These are phyloP conservation scores for Dasyurus viverrinus DNA, from an alignment of 2,113 vertebrate species.

Conservation along the genomic window DNA sequence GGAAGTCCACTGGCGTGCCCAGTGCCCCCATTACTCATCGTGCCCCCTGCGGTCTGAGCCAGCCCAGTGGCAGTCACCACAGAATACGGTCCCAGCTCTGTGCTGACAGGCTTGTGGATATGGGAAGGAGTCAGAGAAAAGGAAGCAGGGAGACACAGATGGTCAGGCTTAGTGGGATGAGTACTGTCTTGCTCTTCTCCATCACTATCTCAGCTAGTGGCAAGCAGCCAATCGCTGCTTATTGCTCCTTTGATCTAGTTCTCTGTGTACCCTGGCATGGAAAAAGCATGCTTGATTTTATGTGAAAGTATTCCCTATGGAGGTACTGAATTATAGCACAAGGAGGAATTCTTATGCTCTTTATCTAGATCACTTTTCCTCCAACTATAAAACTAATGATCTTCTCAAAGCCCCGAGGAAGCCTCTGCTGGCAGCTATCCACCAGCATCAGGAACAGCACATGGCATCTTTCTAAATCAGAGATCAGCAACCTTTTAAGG, in stretches of 20 bases:
- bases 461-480: neutral
- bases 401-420: constrained; percentile 38
- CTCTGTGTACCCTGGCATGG: neutral
- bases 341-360: constrained; percentile 17
- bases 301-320: constrained; percentile 24
- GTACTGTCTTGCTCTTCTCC: neutral
- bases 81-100: constrained; percentile 5
- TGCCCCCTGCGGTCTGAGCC: neutral
- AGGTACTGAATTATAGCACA: constrained; percentile 40
- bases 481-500: neutral
- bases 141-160: neutral
- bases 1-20: neutral
- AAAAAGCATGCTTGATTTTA: constrained; percentile 34
- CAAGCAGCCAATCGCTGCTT: constrained; percentile 35
- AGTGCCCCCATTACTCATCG: neutral
- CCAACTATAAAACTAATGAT: neutral
- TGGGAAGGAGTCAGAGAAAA: constrained; percentile 11
- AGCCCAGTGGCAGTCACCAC: neutral
- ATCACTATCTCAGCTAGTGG: neutral
- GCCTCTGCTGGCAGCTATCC: neutral
- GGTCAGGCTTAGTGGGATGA: neutral
- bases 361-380: constrained; percentile 13
- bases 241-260: constrained; percentile 36
- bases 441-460: neutral
- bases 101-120: constrained; percentile 46